Percentiles rank a stretch among this genome's conserved stretches.
Evolutionary conservation across 2,797 vertebrate species (phyloP).

Genomic region (Esox lucius): DNA sequence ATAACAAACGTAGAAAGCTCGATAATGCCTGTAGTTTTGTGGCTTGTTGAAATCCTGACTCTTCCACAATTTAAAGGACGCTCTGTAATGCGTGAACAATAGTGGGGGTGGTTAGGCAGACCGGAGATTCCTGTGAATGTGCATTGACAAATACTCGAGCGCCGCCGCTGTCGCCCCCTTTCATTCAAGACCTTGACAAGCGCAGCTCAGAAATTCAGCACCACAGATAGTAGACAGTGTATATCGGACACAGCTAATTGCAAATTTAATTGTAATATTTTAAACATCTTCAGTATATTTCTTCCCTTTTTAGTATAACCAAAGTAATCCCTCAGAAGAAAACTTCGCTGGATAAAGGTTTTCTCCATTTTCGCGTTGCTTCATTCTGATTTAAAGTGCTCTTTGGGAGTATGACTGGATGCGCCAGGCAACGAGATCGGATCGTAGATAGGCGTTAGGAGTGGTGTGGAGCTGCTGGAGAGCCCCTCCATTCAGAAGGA

Average conservation of each 20-base stretch:
- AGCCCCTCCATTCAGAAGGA: conserved; percentile 84
- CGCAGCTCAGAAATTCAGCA: conserved; percentile 19
- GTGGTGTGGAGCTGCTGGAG: conserved; percentile 23
- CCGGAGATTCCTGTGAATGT: neutral
- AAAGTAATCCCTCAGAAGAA: neutral
- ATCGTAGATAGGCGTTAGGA: conserved; percentile 35
- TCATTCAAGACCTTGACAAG: conserved; percentile 35
- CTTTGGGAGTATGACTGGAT: conserved; percentile 10
- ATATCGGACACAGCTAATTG: neutral
- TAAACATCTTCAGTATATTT: conserved; percentile 24
- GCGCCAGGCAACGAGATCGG: conserved; percentile 19
- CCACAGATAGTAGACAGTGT: conserved; percentile 8
- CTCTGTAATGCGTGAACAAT: neutral
- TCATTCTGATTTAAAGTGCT: neutral
- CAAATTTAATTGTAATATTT: neutral
- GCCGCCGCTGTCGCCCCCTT: neutral
- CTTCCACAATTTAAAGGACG: neutral
- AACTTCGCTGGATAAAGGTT: neutral
- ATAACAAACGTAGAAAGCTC: neutral
- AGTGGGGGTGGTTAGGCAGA: conserved; percentile 4
- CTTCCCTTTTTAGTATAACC: neutral
- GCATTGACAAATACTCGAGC: conserved; percentile 24
- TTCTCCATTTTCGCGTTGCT: neutral
- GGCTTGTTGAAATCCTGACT: neutral
- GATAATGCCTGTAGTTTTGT: neutral